Base-by-base conservation (phyloP, 2,113 vertebrate genomes). In the Esox niger region DNA sequence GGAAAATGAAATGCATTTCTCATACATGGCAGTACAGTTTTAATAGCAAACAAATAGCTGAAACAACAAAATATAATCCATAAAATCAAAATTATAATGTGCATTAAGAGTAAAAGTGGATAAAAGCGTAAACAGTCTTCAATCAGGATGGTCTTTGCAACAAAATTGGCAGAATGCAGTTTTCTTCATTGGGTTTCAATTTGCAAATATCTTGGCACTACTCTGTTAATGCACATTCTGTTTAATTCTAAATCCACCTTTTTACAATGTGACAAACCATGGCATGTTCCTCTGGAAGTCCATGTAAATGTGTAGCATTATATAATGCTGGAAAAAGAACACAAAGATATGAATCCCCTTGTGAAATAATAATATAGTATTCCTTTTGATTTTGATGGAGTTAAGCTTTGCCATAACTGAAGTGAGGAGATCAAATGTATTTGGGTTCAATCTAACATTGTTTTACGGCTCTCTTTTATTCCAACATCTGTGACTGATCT, bases 331-430 rank as follows among this genome's bases (percentile, higher is more conserved):
- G 78, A 78, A 77, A 83, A 84, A 83, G 83, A 78, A 82, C 79
- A 80, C 70, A 84, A 15, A 10, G 15, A 43, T 88, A 89, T n/a
- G n/a, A n/a, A 89, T 87, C 83, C 84, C 79, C 80, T 87, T 85
- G 86, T 68, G 78, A 86, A 82, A 88, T 82, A 86, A 88, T 85
- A 83, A 78, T 79, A 85, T 76, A 76, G 75, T 72, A 81, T 80
- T 81, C 82, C 80, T 80, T 88, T 87, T 87, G 83, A 81, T 79
- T 64, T 75, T 55, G 35, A 75, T 43, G 70, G 74, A 17, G 82
- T 71, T 86, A 87, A 89, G 81, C 86, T 75, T 20, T 26, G 72
- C 68, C 66, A 63, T 68, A 76, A 84, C 6, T 7, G 7, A 21
- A 52, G 20, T 21, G n/a, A 49, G 47, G 20, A 21, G n/a, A 52